Conservation (phyloP, 2,888 invertebrate genomes). For the Macrosiphum euphorbiae region DNA sequence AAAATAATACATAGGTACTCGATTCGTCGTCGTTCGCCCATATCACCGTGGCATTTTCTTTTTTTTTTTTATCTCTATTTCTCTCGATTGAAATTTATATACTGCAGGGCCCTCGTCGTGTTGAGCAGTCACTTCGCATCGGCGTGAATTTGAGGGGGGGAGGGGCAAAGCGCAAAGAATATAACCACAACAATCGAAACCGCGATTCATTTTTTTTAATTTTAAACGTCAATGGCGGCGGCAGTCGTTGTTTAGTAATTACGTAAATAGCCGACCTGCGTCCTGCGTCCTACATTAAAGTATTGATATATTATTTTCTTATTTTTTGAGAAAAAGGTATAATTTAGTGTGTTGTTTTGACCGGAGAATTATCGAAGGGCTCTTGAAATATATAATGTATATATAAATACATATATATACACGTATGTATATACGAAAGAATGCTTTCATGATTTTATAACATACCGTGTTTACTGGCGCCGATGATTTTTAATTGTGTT, state of each 20-base stretch:
- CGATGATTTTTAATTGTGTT: too few relatives aligned
- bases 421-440: too few relatives aligned
- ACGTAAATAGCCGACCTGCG: neutral
- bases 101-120: neutral
- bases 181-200: neutral
- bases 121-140: neutral
- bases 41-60: neutral
- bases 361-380: too few relatives aligned
- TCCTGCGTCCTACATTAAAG: too few relatives aligned
- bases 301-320: too few relatives aligned
- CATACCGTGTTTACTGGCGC: too few relatives aligned
- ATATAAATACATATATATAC: too few relatives aligned
- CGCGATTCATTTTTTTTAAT: neutral
- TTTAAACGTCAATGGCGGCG: neutral
- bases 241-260: neutral
- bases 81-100: neutral
- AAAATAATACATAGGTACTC: constrained; percentile 1
- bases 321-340: too few relatives aligned
- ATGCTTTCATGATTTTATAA: too few relatives aligned
- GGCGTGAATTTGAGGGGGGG: neutral
- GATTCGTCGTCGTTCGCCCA: constrained; percentile 11
- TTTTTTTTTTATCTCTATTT: neutral
- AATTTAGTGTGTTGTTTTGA: too few relatives aligned
- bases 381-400: too few relatives aligned
- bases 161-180: neutral